Base-by-base conservation (phyloP, 2,113 vertebrate genomes). In the Aphelocoma coerulescens region DNA sequence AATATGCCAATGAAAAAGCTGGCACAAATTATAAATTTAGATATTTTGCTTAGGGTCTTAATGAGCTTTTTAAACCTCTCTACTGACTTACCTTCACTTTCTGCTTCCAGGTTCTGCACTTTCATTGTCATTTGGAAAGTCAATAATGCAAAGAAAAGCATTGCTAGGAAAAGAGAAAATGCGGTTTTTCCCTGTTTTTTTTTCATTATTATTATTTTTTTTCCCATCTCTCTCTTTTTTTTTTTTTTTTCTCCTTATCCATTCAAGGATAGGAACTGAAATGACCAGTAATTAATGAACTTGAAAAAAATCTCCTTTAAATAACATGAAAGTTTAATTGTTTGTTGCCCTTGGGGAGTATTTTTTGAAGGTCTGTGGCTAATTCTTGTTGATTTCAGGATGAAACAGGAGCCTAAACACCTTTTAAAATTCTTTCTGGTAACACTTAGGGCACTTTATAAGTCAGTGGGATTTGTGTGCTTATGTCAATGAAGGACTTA, bases 401-500 rank as follows among this genome's bases (percentile, higher is more conserved):
- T 81, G 91, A 91, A 96, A 92, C 39, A 75, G 61, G 65, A 84
- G 24, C 83, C 73, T 95, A 72, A 95, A 93, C 66, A 90, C 55
- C 65, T 90, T 88, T 81, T 57, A 55, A 88, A 91, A 87, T 55
- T 81, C 43, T 94, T 88, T 84, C 57, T 92, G 73, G 73, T 93
- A 74, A 46, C 65, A 87, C 48, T 92, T 84, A 78, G 20, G 21
- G 37, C 63, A 67, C 67, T 67, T 94, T 74, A 32, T 9, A 88
- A 69, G 58, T 77, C 48, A 63, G 52, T 80, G 35, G 68, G 63
- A 90, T 94, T 95, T 90, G 59, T 55, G 43, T 69, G 55, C 58
- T 51, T 66, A n/a, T 61, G 54, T 79, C 62, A 41, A 12, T 37
- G 85, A 65, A 88, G 41, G 67, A 65, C 37, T 89, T 91, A 17